Percentiles rank a stretch among this genome's conserved stretches.
Evolutionary conservation across 2,113 vertebrate genomes (phyloP).

Genomic region (Circaetus cinerascens): DNA sequence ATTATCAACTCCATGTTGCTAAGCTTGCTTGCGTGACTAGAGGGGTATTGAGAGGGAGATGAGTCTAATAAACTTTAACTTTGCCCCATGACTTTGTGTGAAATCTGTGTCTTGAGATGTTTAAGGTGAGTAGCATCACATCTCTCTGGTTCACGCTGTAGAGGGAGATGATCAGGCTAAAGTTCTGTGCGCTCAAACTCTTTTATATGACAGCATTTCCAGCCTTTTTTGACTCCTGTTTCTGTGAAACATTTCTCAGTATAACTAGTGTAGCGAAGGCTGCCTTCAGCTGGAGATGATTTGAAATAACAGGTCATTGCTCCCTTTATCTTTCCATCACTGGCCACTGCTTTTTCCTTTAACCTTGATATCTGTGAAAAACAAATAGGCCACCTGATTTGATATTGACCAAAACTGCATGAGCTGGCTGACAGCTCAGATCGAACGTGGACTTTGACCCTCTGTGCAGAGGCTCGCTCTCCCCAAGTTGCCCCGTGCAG

Average conservation of each 20-base stretch:
- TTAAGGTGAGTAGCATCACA: neutral
- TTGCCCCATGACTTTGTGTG: neutral
- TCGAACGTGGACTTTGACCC: neutral
- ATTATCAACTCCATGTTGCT: fast-evolving
- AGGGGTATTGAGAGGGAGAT: neutral
- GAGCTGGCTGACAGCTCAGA: neutral
- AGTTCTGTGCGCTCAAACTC: neutral
- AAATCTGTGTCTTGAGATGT: neutral
- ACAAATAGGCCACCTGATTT: neutral
- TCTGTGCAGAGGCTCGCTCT: fast-evolving
- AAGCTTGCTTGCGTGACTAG: neutral
- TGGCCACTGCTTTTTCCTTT: neutral
- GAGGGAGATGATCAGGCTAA: neutral
- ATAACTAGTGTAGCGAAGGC: fast-evolving
- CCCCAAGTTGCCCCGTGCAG: fast-evolving
- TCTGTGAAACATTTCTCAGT: neutral
- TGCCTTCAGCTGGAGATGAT: neutral
- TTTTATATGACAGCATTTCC: neutral
- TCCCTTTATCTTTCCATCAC: neutral
- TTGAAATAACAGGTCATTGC: neutral
- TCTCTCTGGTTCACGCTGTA: neutral
- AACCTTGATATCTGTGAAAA: neutral
- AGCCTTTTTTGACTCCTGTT: neutral
- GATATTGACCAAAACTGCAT: neutral
- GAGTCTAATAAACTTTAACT: constrained; percentile 49